Conservation (phyloP, 2,113 vertebrate species). For the Platichthys stellatus region DNA sequence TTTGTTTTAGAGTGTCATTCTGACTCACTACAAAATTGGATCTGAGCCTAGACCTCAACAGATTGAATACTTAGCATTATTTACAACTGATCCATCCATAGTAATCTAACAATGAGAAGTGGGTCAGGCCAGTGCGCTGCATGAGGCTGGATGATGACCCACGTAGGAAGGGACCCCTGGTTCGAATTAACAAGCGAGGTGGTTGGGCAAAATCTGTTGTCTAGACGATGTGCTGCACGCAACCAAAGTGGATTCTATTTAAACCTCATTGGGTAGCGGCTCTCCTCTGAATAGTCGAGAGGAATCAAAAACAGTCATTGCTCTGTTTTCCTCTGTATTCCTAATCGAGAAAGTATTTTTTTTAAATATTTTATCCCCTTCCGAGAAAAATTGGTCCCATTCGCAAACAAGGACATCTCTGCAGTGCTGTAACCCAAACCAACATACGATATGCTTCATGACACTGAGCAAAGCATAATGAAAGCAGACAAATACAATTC, state of each 20-base stretch:
- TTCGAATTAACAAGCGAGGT: conserved; percentile 50
- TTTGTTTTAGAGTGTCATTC: conserved; percentile 8
- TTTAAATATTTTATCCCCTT: neutral
- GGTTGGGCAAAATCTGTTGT: conserved; percentile 49
- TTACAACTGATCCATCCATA: conserved; percentile 51
- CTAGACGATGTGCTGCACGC: conserved; percentile 37
- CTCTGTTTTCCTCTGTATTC: conserved; percentile 13
- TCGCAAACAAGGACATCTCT: conserved; percentile 3
- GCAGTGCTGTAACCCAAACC: conserved; percentile 4
- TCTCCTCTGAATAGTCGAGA: neutral
- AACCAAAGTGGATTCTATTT: neutral
- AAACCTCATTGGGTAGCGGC: neutral
- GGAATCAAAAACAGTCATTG: neutral
- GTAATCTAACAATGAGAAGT: conserved; percentile 60
- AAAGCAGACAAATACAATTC: conserved; percentile 31
- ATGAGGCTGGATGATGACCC: conserved; percentile 43
- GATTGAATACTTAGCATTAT: conserved; percentile 42
- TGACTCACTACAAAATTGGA: conserved; percentile 20
- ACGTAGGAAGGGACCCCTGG: conserved; percentile 30
- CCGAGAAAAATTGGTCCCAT: neutral
- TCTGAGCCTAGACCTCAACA: conserved; percentile 25
- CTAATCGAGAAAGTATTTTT: neutral
- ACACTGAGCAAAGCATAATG: conserved; percentile 19
- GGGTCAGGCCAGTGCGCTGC: conserved; percentile 57
- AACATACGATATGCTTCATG: conserved; percentile 15